Evolutionary conservation across 92 coral and sea anemone species (phyloP).

Genomic region (Umimayanthus kanabou): DNA sequence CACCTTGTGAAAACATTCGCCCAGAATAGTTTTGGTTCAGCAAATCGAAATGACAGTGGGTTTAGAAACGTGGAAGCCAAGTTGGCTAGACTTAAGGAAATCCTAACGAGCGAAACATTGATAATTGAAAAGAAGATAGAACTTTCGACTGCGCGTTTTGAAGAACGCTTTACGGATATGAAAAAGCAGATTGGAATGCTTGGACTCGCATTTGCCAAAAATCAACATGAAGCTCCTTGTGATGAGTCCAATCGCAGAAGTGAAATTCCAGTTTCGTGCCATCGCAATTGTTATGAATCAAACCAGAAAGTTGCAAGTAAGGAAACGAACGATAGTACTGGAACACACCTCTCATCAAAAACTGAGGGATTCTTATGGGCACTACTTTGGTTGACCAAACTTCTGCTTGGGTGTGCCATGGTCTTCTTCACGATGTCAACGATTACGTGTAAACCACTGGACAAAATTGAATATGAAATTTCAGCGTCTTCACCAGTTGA

Average conservation of each 20-base stretch:
- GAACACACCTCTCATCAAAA: background rate
- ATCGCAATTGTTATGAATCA: background rate
- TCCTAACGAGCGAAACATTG: background rate
- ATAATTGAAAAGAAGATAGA: background rate
- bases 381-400: background rate
- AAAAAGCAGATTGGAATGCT: conserved; percentile 27
- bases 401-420: conserved; percentile 26
- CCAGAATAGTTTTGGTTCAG: background rate
- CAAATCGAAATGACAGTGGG: background rate
- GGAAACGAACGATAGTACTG: background rate
- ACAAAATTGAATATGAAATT: background rate
- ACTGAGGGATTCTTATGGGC: background rate
- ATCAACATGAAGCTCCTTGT: background rate
- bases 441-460: background rate
- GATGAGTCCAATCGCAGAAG: background rate
- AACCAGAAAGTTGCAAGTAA: background rate
- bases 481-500: background rate
- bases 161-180: background rate
- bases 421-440: background rate
- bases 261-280: background rate
- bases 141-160: background rate
- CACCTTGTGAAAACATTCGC: background rate
- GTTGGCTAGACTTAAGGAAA: background rate
- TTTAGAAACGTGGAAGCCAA: conserved; percentile 4
- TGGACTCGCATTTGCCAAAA: background rate